A percentile compares a stretch with the other conserved stretches of the same genome.
These are phyloP conservation scores for Tonatia bakeri DNA, from an alignment of 2,113 vertebrate species.

Conservation along the genomic window DNA sequence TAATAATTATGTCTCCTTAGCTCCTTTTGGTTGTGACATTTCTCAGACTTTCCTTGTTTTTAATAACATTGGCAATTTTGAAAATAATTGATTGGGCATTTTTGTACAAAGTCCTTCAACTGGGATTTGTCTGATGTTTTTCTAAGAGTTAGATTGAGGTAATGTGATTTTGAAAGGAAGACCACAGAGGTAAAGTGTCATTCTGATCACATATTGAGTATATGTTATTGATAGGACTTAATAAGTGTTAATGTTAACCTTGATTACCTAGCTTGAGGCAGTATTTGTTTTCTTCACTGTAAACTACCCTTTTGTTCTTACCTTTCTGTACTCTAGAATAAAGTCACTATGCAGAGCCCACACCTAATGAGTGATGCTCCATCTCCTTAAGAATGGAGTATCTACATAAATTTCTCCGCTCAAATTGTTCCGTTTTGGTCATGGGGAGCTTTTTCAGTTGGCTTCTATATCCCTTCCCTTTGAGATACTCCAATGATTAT, in stretches of 20 bases:
- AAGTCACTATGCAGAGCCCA: neutral
- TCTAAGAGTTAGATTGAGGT: neutral
- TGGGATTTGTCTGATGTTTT: conserved; percentile 1
- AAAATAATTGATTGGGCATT: conserved; percentile 4
- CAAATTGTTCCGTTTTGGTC: neutral
- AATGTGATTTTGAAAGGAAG: conserved; percentile 3
- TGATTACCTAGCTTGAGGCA: neutral
- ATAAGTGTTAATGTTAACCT: neutral
- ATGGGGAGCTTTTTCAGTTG: neutral
- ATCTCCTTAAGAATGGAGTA: neutral
- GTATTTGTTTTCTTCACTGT: neutral
- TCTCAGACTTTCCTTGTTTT: conserved; percentile 10
- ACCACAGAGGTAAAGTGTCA: neutral
- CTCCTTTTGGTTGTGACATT: neutral
- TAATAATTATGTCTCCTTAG: neutral
- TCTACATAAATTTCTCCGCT: neutral
- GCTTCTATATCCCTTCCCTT: neutral
- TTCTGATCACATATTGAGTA: neutral
- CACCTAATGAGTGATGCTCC: neutral
- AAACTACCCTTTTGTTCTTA: neutral
- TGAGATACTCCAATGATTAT: neutral
- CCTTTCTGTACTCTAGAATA: neutral
- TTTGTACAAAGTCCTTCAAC: neutral
- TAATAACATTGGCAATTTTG: neutral
- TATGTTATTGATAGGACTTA: neutral